phyloP scores from a whole-genome alignment of 2,888 invertebrate species.

The Drosophila mimetica region DNA sequence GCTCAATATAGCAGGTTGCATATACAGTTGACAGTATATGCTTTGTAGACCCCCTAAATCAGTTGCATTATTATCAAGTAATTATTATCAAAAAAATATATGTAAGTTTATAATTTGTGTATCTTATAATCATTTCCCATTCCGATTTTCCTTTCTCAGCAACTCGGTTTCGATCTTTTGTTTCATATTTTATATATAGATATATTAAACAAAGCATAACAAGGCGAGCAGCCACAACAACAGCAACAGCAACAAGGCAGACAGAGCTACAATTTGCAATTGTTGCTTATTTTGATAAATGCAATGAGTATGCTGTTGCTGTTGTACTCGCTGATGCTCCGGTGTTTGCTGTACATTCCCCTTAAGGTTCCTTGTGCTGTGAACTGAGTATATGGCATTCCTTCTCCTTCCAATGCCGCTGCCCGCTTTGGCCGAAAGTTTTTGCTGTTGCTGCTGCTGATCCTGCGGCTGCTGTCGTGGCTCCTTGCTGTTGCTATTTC shows the following conservation, averaged over 20 bases:
- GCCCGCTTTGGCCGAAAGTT: constrained; percentile 28
- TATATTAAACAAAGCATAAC: constrained; percentile 62
- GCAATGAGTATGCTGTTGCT: constrained; percentile 53
- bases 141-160: constrained; percentile 30
- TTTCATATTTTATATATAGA: constrained; percentile 29
- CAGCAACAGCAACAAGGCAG: constrained; percentile 53
- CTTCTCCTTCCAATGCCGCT: constrained; percentile 19
- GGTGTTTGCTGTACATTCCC: constrained; percentile 53
- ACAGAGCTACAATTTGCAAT: constrained; percentile 48
- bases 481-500: constrained; percentile 53
- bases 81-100: constrained; percentile 73
- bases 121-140: constrained; percentile 51
- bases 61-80: constrained; percentile 50
- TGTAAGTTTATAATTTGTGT: constrained; percentile 49
- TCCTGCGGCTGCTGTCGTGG: constrained; percentile 45
- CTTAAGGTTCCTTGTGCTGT: constrained; percentile 61
- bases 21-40: constrained; percentile 42
- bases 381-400: constrained; percentile 53
- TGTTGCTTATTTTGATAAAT: constrained; percentile 66
- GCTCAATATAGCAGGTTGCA: constrained; percentile 20
- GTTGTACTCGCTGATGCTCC: constrained; percentile 24
- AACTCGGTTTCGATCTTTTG: constrained; percentile 46
- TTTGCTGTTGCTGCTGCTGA: constrained; percentile 45
- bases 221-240: constrained; percentile 46
- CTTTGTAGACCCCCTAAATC: constrained; percentile 51